Evolutionary conservation across 2,888 invertebrate species (phyloP).

Genomic region (Caenorhabditis wallacei): DNA sequence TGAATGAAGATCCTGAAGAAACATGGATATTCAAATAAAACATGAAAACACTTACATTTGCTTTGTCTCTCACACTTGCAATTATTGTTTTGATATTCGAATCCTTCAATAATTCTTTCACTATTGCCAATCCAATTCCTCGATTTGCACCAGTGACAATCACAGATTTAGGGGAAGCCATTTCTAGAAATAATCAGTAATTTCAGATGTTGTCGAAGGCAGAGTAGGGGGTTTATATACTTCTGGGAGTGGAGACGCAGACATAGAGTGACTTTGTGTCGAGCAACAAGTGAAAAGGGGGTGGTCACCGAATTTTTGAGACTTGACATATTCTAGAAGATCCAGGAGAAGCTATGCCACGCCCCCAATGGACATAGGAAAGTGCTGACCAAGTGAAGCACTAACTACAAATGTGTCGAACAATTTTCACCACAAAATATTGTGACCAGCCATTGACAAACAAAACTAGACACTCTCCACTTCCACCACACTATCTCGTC

Average conservation of each 20-base stretch:
- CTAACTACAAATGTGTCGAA: background rate
- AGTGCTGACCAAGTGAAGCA: no score
- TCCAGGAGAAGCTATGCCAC: no score
- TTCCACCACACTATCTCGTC: no score
- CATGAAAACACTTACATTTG: constrained; percentile 46
- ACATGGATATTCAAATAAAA: background rate
- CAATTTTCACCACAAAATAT: background rate
- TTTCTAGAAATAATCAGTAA: constrained; percentile 4
- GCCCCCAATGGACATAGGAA: no score
- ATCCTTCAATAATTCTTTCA: constrained; percentile 86
- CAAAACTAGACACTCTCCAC: no score
- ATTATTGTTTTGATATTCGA: constrained; percentile 88
- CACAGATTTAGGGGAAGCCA: constrained; percentile 84
- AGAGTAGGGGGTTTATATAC: no score
- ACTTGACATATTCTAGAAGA: background rate
- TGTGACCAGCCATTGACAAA: background rate
- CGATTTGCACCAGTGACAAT: constrained; percentile 94
- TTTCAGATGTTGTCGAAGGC: no score
- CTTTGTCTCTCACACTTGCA: constrained; percentile 90
- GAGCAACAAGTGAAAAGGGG: background rate
- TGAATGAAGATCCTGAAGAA: constrained; percentile 28
- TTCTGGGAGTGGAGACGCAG: background rate
- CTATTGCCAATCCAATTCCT: constrained; percentile 92
- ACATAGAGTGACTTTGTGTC: background rate
- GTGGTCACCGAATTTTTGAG: constrained; percentile 13